These are phyloP conservation scores for Acheta domesticus DNA, from an alignment of 2,888 invertebrate species.

Conservation along the genomic window DNA sequence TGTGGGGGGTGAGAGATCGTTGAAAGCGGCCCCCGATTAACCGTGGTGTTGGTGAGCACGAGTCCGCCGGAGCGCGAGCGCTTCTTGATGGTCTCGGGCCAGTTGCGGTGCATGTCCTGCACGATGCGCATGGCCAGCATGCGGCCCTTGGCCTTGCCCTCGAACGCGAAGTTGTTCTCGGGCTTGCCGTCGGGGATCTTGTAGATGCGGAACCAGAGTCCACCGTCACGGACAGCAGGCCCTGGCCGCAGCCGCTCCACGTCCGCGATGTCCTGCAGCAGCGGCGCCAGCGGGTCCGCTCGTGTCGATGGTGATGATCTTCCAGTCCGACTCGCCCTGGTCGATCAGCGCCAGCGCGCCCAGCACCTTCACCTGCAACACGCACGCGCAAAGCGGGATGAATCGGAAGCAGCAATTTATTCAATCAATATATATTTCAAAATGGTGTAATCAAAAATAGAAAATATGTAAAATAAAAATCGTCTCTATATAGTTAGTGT, in stretches of 20 bases:
- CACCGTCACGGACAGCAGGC: neutral
- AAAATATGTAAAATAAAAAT: no score
- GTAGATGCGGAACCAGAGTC: neutral
- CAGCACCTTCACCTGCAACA: neutral
- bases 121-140: constrained; percentile 18
- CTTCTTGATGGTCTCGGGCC: neutral
- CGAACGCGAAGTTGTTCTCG: neutral
- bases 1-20: no score
- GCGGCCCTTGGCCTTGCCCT: neutral
- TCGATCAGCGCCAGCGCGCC: constrained; percentile 5
- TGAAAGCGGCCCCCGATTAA: no score
- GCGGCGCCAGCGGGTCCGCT: neutral
- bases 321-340: neutral
- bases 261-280: neutral
- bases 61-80: neutral
- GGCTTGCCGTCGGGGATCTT: neutral
- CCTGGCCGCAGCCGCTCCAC: neutral
- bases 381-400: no score
- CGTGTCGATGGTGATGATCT: neutral
- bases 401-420: no score
- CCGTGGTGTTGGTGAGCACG: neutral
- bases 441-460: no score
- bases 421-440: no score
- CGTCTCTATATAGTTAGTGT: no score
- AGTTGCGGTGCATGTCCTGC: neutral